Evolutionary conservation across 2,113 vertebrate genomes (phyloP).

Genomic region (human): DNA sequence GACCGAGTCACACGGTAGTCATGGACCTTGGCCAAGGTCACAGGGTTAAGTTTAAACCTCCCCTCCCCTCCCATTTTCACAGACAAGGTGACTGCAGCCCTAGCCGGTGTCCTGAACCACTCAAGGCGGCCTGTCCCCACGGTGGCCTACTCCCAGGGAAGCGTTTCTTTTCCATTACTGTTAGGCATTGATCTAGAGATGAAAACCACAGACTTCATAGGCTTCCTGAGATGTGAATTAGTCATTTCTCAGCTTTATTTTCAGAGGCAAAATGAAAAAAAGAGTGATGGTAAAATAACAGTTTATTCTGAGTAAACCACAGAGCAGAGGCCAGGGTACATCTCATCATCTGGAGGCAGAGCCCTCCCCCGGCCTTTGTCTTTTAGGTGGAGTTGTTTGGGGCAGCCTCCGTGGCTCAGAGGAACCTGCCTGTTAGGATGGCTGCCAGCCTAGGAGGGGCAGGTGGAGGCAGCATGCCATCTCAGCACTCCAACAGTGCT

Average conservation of each 20-base stretch:
- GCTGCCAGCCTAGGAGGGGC: slow-evolving; percentile 64
- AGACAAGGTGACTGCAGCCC: background rate
- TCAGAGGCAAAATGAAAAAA: background rate
- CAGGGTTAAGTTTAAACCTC: too few species aligned
- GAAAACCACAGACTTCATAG: background rate
- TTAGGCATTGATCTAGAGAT: background rate
- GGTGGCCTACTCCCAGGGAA: background rate
- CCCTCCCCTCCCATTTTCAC: background rate
- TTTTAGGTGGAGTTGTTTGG: slow-evolving; percentile 75
- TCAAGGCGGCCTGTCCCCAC: background rate
- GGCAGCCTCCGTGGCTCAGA: slow-evolving; percentile 60
- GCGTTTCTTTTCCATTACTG: background rate
- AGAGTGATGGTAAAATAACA: background rate
- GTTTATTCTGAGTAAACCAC: background rate
- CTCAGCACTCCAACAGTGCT: slow-evolving; percentile 53
- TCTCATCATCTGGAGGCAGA: slow-evolving; percentile 29
- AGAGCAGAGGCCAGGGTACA: background rate
- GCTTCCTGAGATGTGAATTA: background rate
- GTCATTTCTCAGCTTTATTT: background rate
- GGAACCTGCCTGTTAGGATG: slow-evolving; percentile 40
- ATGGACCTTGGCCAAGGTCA: background rate
- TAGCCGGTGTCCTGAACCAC: background rate
- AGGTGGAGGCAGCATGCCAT: slow-evolving; percentile 57
- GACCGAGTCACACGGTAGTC: background rate
- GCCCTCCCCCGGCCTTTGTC: slow-evolving; percentile 75